Evolutionary conservation across 2,797 vertebrate genomes (phyloP).

Genomic region (Ctenochaetus hawaiiensis): DNA sequence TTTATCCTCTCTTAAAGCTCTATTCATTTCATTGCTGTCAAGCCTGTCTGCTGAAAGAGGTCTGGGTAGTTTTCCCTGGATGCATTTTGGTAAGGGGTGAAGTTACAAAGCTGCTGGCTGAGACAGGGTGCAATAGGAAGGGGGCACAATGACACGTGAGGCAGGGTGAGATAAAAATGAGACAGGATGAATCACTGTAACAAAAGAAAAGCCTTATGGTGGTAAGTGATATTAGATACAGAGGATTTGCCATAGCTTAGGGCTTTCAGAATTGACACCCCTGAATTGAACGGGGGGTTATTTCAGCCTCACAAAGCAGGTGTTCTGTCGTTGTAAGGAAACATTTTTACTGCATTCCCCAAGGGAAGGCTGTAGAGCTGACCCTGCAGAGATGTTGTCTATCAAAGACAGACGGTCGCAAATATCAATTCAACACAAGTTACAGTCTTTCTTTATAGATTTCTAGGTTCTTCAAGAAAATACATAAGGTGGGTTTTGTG

Average conservation of each 20-base stretch:
- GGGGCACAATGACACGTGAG: slow-evolving; percentile 23
- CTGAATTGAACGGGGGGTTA: slow-evolving; percentile 19
- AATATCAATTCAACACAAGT: neutral
- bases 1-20: slow-evolving; percentile 66
- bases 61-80: slow-evolving; percentile 44
- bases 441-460: neutral
- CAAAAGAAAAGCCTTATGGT: slow-evolving; percentile 32
- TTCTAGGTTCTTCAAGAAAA: neutral
- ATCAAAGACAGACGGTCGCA: neutral
- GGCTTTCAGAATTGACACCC: neutral
- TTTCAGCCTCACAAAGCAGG: slow-evolving; percentile 19
- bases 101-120: slow-evolving; percentile 33
- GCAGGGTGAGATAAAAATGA: slow-evolving; percentile 22
- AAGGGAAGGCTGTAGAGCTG: neutral
- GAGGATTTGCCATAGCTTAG: neutral
- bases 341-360: neutral
- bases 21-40: slow-evolving; percentile 70
- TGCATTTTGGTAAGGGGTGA: slow-evolving; percentile 32
- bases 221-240: slow-evolving; percentile 36
- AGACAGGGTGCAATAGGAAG: neutral
- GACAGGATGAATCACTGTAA: slow-evolving; percentile 29
- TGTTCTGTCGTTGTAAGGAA: neutral
- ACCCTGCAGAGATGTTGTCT: neutral
- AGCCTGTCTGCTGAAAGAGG: slow-evolving; percentile 50
- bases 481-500: neutral